Percentiles rank a stretch among this genome's conserved stretches.
phyloP scores from a whole-genome alignment of 2,888 invertebrate species.

The Aquatica leii region DNA sequence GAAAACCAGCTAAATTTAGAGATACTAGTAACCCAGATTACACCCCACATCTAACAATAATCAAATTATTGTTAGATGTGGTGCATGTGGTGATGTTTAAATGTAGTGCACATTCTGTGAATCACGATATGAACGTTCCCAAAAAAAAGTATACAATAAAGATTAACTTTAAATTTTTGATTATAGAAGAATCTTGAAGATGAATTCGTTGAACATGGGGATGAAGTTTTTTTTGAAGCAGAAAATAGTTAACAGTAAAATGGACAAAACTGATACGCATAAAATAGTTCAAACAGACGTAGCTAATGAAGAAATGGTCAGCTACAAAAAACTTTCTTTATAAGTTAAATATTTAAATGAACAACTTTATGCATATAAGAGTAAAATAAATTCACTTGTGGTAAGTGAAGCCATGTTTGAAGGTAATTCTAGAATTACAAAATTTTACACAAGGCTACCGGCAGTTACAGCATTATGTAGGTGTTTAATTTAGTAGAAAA shows the following conservation, averaged over 20 bases:
- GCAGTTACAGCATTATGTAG: conserved; percentile 2
- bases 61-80: too few species aligned
- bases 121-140: background rate
- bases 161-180: background rate
- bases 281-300: conserved; percentile 1
- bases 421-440: conserved; percentile 1
- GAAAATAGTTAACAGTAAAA: background rate
- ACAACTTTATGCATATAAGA: conserved; percentile 4
- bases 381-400: conserved; percentile 3
- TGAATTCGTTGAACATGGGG: background rate
- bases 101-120: background rate
- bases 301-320: background rate
- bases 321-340: background rate
- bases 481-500: conserved; percentile 5
- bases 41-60: background rate
- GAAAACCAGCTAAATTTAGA: conserved; percentile 5
- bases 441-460: conserved; percentile 11
- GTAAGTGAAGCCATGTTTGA: background rate
- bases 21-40: background rate
- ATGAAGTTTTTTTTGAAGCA: background rate
- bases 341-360: background rate
- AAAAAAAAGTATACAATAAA: background rate
- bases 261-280: background rate
- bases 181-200: background rate
- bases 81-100: background rate